Conservation (phyloP, 1,140 invertebrate species). For the Euwallacea similis region DNA sequence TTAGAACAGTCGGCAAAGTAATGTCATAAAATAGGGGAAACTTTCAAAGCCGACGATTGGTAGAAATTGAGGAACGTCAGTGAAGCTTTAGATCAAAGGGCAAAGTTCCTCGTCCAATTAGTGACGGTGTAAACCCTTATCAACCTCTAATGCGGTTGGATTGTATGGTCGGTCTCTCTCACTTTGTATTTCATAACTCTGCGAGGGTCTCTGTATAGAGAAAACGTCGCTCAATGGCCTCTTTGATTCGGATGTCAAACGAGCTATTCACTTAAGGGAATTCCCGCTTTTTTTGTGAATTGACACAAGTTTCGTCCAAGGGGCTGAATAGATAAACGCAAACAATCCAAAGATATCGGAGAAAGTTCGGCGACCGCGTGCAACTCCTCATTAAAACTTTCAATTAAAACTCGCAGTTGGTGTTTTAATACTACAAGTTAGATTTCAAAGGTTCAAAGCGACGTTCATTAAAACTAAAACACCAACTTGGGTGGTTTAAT, state of each 20-base stretch:
- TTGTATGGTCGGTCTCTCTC: slow-evolving; percentile 3
- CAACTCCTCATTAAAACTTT: slow-evolving; percentile 9
- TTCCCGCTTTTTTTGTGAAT: no score
- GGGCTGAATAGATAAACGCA: no score
- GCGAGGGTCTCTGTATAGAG: background rate
- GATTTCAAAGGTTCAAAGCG: slow-evolving; percentile 6
- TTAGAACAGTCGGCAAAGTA: background rate
- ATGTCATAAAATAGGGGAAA: slow-evolving; percentile 9
- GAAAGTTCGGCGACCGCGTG: slow-evolving; percentile 8
- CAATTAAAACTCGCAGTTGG: slow-evolving; percentile 13
- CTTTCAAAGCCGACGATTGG: slow-evolving; percentile 8
- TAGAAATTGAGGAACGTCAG: slow-evolving; percentile 28
- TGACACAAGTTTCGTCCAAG: no score
- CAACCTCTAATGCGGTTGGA: slow-evolving; percentile 27
- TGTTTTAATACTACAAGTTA: slow-evolving; percentile 1
- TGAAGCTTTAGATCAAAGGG: slow-evolving; percentile 25
- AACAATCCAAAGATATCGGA: background rate
- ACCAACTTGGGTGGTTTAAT: slow-evolving; percentile 7
- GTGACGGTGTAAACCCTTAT: slow-evolving; percentile 32
- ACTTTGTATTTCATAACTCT: no score
- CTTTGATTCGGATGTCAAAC: background rate
- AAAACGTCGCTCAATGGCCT: background rate
- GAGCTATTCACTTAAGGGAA: background rate
- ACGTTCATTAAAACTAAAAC: slow-evolving; percentile 7
- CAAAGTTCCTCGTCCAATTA: slow-evolving; percentile 32